phyloP scores from a whole-genome alignment of 2,888 invertebrate species.

The Dexiosoma caninum region DNA sequence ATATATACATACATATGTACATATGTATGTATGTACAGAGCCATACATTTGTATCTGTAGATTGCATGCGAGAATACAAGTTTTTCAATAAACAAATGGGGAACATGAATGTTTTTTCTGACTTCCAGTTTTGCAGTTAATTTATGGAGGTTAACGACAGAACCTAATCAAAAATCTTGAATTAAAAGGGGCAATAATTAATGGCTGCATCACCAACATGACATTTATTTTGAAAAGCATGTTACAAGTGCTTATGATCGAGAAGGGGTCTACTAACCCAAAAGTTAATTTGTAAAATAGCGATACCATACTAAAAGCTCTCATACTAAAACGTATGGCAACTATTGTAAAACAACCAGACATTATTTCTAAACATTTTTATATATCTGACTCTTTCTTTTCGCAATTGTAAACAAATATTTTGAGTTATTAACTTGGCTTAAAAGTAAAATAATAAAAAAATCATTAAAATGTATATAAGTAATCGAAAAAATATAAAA shows the following conservation, averaged over 20 bases:
- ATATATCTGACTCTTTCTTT: slow-evolving; percentile 37
- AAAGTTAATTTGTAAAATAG: neutral
- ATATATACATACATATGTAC: neutral
- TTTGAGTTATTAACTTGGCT: slow-evolving; percentile 33
- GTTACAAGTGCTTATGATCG: neutral
- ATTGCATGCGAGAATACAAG: too few species aligned
- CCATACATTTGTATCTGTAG: too few species aligned
- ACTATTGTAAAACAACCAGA: neutral
- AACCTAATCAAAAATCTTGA: slow-evolving; percentile 48
- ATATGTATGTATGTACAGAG: too few species aligned
- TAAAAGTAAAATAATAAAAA: neutral
- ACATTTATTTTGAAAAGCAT: neutral
- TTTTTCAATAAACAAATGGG: neutral
- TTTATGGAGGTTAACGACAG: slow-evolving; percentile 55
- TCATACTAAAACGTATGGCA: slow-evolving; percentile 1
- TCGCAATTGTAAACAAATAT: slow-evolving; percentile 42
- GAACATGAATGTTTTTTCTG: slow-evolving; percentile 25
- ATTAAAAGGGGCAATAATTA: slow-evolving; percentile 7
- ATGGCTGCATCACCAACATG: neutral
- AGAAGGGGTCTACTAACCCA: neutral
- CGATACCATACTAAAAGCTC: neutral
- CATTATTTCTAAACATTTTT: neutral
- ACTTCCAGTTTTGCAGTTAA: slow-evolving; percentile 45
- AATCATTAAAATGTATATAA: too few species aligned
- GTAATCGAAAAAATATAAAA: neutral